Evolutionary conservation across 1,140 invertebrate genomes (phyloP), one percentile per base, ranked within the genome.

Genomic region (Ips typographus): DNA sequence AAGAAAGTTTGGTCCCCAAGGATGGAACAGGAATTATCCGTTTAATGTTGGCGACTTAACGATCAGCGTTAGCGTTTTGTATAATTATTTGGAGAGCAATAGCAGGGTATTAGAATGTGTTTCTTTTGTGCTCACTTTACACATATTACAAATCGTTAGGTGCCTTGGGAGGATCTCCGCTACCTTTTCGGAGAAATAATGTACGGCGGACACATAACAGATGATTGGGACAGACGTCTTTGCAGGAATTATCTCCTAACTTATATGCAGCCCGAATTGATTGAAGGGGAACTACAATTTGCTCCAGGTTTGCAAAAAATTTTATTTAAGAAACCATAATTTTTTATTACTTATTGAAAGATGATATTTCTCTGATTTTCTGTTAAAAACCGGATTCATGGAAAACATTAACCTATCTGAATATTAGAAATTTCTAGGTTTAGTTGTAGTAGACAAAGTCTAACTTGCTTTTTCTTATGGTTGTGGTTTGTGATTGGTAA

Each of bases 151-250:
- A 49, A 49, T 49, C 1, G 39, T 93, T 93, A 92, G 82, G 92
- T 98, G 0, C 95, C 95, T 1, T 98, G 94, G 94, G 95, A 97
- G 78, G 95, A 98, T 82, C 82, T 98, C 53, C 79, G 87, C 40
- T 94, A 93, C 78, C 83, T 97, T 2, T 98, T 98, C 78, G 95
- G 95, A 2, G 95, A 98, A 83, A 98, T 98, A 68, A 98, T 98
- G 96, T 98, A 98, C 75, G 96, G 96, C 1, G 96, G 96, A 1
- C 96, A 98, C 76, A 98, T 98, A 55, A 98, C 96, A 0, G 96
- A 98, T 77, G 95, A 98, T 79, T 98, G 95, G 94, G 96, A 98
- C 81, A 83, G 96, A 74, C 84, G 90, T 66, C 83, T 98, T 1
- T 98, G 95, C 77, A 91, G 90, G 55, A 92, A 93, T 3, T 98